Evolutionary conservation across 2,888 invertebrate species (phyloP), one percentile per base, ranked within the genome.

Genomic region (Cephus rjabovi): DNA sequence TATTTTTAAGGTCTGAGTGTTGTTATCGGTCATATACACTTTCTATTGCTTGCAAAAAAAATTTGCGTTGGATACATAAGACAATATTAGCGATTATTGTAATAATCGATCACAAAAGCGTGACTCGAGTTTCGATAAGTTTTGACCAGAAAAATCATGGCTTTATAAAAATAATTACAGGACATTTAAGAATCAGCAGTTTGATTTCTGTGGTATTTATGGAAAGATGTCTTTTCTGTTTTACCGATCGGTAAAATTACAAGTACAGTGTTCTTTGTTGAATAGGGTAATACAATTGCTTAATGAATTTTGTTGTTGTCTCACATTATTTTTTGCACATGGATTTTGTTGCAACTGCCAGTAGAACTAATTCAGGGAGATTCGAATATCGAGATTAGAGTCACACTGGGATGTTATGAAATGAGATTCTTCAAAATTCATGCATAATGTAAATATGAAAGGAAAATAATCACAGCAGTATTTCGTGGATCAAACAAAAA

Each of bases 31-130:
- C 75, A 56, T 80, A 77, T 80, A 77, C 75, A 76, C 80, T 80
- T 83, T 80, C 81, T 79, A 82, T 82, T 79, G 76, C 79, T 83
- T 79, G 56, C 73, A 76, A 76, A 31, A 34, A 79, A 79, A 3
- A 35, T 81, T 69, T 23, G 33, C 31, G 74, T 79, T 81, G 69
- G 77, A 76, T 73, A 34, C 75, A 74, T 76, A 74, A 79, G 79
- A 81, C 80, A 82, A 81, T 81, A 81, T 79, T 56, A 23, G 23
- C 6, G 56, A 23, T 56, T 23, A 56, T 23, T 56, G 23, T 56
- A 56, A 23, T 1, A 6, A 23, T 56, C 23, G 6, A 23, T 23
- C 56, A 1, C 23, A 23, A 56, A 9, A 56, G 23, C 23, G 9
- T 56, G 56, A 56, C 23, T 23, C 56, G 56, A 56, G 15, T 56